These are phyloP conservation scores for Dendrolimus punctatus DNA, from an alignment of 1,140 invertebrate genomes.

Conservation along the genomic window DNA sequence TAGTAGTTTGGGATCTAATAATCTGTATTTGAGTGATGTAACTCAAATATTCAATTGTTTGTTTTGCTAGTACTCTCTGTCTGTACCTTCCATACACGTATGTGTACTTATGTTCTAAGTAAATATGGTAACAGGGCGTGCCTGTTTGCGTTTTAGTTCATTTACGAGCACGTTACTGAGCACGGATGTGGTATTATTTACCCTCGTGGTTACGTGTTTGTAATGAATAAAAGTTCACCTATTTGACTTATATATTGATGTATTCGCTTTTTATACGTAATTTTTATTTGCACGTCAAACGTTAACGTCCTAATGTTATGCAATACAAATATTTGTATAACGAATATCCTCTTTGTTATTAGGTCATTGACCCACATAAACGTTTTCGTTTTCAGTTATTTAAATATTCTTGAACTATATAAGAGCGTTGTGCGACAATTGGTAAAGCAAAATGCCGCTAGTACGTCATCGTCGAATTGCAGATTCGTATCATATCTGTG, in stretches of 20 bases:
- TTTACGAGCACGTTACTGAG: constrained; percentile 36
- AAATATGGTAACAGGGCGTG: constrained; percentile 37
- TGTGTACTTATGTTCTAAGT: constrained; percentile 20
- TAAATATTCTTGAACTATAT: constrained; percentile 39
- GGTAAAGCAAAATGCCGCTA: constrained; percentile 28
- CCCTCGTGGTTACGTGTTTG: constrained; percentile 23
- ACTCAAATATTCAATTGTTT: constrained; percentile 37
- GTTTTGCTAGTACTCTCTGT: constrained; percentile 29
- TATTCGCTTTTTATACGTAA: no score
- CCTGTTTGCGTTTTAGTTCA: constrained; percentile 39
- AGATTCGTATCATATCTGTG: constrained; percentile 61
- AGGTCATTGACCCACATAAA: constrained; percentile 17
- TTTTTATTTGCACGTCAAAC: constrained; percentile 3
- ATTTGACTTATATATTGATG: background rate
- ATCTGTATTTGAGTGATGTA: constrained; percentile 49
- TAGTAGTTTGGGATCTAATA: constrained; percentile 30
- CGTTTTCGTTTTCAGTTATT: constrained; percentile 14
- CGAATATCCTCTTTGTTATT: constrained; percentile 7
- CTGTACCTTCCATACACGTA: constrained; percentile 25
- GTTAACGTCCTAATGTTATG: background rate
- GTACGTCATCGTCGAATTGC: constrained; percentile 53
- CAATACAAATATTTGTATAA: constrained; percentile 10
- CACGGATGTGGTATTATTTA: constrained; percentile 28
- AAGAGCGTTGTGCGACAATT: constrained; percentile 39
- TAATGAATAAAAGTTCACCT: constrained; percentile 17